These are phyloP conservation scores for Steinernema scapterisci DNA, from an alignment of 2,888 invertebrate genomes.

Conservation along the genomic window DNA sequence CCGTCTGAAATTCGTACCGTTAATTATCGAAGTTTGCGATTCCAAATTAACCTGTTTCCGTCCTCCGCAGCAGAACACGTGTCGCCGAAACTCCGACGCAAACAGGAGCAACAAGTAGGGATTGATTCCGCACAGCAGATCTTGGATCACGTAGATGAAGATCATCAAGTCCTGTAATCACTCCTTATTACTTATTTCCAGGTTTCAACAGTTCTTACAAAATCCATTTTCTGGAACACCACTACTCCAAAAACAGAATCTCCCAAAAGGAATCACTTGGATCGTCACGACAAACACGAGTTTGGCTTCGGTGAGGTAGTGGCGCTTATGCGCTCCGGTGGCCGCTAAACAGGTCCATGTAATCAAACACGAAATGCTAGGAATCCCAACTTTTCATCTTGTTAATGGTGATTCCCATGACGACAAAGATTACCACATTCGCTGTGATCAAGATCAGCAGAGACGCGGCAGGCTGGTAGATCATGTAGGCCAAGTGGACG, in stretches of 20 bases:
- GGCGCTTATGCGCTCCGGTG: no score
- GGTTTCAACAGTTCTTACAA: no score
- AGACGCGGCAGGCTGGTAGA: neutral
- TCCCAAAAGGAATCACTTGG: neutral
- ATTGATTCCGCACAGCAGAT: neutral
- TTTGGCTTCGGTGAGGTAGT: neutral
- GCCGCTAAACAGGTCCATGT: no score
- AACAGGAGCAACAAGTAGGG: constrained; percentile 6
- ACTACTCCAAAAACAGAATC: neutral
- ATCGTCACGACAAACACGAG: neutral
- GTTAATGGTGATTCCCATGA: neutral
- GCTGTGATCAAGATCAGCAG: neutral
- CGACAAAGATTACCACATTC: neutral
- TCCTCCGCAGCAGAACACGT: no score
- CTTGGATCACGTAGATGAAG: neutral
- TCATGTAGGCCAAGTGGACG: neutral
- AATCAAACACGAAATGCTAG: no score
- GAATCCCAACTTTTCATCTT: neutral
- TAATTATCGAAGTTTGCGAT: no score
- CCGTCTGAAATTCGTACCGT: no score
- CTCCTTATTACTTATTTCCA: no score
- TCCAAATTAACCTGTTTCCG: no score
- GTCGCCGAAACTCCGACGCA: no score
- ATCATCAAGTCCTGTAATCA: neutral
- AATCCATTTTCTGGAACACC: neutral